phyloP scores from a whole-genome alignment of 2,888 invertebrate species.

The Perizoma flavofasciatum region DNA sequence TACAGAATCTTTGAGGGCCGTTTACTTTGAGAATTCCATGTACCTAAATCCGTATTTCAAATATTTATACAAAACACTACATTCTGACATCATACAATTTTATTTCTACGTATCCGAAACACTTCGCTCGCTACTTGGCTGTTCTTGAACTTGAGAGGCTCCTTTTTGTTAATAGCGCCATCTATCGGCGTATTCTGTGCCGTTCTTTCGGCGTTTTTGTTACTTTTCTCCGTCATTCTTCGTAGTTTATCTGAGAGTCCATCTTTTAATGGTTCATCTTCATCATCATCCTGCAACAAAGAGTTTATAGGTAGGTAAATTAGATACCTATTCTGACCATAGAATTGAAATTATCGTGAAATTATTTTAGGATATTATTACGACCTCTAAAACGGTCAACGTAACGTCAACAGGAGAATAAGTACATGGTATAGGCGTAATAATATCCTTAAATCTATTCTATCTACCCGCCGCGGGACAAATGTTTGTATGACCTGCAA shows the following conservation, averaged over 20 bases:
- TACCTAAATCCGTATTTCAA: constrained; percentile 20
- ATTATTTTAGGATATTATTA: too few relatives aligned
- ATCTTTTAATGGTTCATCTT: constrained; percentile 46
- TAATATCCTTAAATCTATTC: too few relatives aligned
- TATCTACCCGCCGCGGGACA: too few relatives aligned
- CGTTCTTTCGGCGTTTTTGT: constrained; percentile 46
- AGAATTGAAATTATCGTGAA: too few relatives aligned
- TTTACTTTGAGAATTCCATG: background rate
- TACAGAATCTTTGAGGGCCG: too few relatives aligned
- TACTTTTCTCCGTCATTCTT: constrained; percentile 40
- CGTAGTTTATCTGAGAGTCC: constrained; percentile 12
- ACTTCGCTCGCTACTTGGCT: constrained; percentile 74
- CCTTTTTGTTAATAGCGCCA: constrained; percentile 45
- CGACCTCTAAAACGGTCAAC: too few relatives aligned
- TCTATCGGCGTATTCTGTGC: constrained; percentile 47
- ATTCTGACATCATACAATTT: constrained; percentile 58
- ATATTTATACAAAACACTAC: background rate
- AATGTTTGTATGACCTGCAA: too few relatives aligned
- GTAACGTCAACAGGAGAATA: too few relatives aligned
- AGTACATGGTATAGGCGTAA: too few relatives aligned
- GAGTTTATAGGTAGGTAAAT: background rate
- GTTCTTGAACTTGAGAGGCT: constrained; percentile 72
- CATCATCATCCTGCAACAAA: constrained; percentile 44
- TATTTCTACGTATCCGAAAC: constrained; percentile 68
- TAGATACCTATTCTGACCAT: too few relatives aligned